Evolutionary conservation across 2,797 vertebrate genomes (phyloP), one percentile per base, ranked within the genome.

Genomic region (Pangasius larnaudii): DNA sequence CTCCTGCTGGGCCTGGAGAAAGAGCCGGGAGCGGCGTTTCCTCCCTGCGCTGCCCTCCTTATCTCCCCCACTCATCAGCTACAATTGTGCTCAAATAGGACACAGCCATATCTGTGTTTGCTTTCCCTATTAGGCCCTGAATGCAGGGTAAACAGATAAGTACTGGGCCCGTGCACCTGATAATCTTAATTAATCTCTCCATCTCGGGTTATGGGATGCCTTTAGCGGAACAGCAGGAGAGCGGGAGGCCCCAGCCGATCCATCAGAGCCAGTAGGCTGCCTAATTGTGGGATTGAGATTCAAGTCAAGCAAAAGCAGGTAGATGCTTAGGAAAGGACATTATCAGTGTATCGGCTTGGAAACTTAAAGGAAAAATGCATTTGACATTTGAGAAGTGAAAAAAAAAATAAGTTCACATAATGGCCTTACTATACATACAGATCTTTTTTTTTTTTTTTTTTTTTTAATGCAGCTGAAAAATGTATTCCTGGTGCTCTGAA

Each of bases 121-220:
- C 89, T 93, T 93, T 93, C 90, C 91, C 92, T 91, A 94, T 94
- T 95, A 94, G 89, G 86, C 69, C 93, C 89, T 53, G 80, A 90
- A 91, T 74, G 88, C 79, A 89, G 84, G 85, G 92, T 93, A 94
- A 96, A 94, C 89, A 92, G 85, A 89, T 93, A 87, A 51, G 88
- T 84, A 59, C 86, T 63, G 59, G 59, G 81, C 83, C 42, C 77
- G 78, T 27, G 91, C 93, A 90, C 91, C 92, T 95, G 94, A 94
- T 96, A 95, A 96, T 96, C 94, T 93, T 93, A 95, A 97, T 95
- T 94, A 95, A 96, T 95, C 93, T 95, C 89, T 90, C 92, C 88
- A 93, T 95, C 91, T 91, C 91, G 61, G 90, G 89, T 85, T 92
- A 89, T 80, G 85, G 92, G 87, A 91, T 91, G 93, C 90, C 89